Evolutionary conservation across 2,113 vertebrate genomes (phyloP).

Genomic region (Chlorodrepanis virens): DNA sequence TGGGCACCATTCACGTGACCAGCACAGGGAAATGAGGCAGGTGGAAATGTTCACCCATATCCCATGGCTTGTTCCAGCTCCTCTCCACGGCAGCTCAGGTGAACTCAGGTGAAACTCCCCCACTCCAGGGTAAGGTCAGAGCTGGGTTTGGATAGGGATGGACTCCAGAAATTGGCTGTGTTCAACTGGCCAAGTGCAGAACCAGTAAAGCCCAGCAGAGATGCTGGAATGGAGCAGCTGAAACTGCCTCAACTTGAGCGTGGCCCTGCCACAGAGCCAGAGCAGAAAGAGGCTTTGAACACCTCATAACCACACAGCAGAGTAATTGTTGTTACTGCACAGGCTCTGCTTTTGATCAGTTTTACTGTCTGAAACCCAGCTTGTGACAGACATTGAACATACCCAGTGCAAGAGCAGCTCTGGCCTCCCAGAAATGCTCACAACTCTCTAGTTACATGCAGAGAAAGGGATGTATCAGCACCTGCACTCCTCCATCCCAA

Average conservation of each 20-base stretch:
- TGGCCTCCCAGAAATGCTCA: not conserved
- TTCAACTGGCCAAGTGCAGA: not conserved
- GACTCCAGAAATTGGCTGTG: accelerated
- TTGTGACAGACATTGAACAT: conserved; percentile 41
- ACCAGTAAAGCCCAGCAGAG: not conserved
- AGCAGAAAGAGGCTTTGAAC: conserved; percentile 28
- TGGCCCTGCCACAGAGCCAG: not conserved
- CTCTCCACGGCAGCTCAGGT: not conserved
- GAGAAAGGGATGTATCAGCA: accelerated
- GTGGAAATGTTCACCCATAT: not conserved
- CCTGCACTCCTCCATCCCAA: not conserved
- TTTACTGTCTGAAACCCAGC: conserved; percentile 10
- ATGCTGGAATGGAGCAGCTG: not conserved
- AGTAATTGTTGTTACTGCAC: not conserved
- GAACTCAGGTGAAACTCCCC: not conserved
- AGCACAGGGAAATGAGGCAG: not conserved
- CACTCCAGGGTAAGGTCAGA: not conserved
- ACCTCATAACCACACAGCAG: conserved; percentile 1
- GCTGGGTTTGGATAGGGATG: not conserved
- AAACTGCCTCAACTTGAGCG: not conserved
- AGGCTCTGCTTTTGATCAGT: conserved; percentile 41
- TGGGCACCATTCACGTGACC: accelerated
- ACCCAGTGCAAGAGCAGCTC: not conserved
- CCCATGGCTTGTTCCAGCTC: not conserved
- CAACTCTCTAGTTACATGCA: accelerated